Evolutionary conservation across 1,140 invertebrate species (phyloP).

Genomic region (Helicoverpa armigera): DNA sequence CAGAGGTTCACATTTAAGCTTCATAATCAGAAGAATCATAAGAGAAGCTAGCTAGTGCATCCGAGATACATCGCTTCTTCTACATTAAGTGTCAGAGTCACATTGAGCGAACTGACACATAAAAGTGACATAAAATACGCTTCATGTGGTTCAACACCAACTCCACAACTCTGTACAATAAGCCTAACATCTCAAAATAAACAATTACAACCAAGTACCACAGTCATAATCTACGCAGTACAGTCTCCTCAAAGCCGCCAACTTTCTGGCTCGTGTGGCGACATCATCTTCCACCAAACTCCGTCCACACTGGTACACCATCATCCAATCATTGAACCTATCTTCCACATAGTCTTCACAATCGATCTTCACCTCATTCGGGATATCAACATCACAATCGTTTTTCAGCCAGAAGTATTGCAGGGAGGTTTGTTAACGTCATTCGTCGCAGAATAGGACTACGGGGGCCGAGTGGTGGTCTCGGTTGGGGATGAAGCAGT

Average conservation of each 20-base stretch:
- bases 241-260: constrained; percentile 71
- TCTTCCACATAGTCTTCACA: constrained; percentile 49
- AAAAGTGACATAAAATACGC: background rate
- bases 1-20: no score
- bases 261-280: constrained; percentile 56
- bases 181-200: background rate
- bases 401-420: constrained; percentile 59
- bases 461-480: constrained; percentile 79
- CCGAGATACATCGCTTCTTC: no score
- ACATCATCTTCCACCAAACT: constrained; percentile 59
- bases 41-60: no score
- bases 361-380: background rate
- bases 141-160: background rate
- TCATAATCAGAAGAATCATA: no score
- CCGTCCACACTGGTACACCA: constrained; percentile 53
- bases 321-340: constrained; percentile 45
- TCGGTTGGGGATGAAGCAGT: constrained; percentile 75
- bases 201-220: constrained; percentile 59
- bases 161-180: no score
- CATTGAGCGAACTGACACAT: no score
- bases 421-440: constrained; percentile 70
- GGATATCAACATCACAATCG: constrained; percentile 38
- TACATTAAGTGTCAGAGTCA: no score
- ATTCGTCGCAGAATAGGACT: constrained; percentile 82
- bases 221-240: constrained; percentile 69